These are phyloP conservation scores for Solea solea DNA, from an alignment of 2,113 vertebrate species.

Conservation along the genomic window DNA sequence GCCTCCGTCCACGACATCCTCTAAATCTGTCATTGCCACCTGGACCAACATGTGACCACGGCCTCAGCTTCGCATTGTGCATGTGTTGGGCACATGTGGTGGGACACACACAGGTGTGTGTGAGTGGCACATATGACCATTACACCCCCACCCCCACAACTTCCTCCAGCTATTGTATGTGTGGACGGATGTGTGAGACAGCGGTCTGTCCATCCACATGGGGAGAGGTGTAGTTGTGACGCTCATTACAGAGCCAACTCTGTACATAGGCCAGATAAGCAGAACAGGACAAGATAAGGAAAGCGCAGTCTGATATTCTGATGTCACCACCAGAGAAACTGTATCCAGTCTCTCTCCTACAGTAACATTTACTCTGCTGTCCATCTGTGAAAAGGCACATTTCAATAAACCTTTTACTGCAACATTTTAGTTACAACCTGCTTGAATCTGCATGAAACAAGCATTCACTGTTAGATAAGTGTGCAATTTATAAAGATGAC, in stretches of 20 bases:
- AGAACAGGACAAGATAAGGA: conserved; percentile 82
- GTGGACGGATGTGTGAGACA: conserved; percentile 83
- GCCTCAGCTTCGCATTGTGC: conserved; percentile 32
- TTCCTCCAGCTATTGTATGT: conserved; percentile 37
- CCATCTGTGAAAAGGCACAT: conserved; percentile 10
- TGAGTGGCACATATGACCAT: conserved; percentile 14
- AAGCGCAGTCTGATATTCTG: conserved; percentile 63
- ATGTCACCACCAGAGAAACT: conserved; percentile 56
- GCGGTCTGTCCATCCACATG: conserved; percentile 81
- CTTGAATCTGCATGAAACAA: not conserved
- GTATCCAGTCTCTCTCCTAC: conserved; percentile 23
- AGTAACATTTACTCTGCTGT: conserved; percentile 26
- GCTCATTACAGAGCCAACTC: conserved; percentile 72
- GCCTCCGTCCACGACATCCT: conserved; percentile 94
- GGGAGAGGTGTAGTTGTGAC: conserved; percentile 71
- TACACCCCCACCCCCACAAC: conserved; percentile 17
- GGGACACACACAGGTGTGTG: conserved; percentile 45
- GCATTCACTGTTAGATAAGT: too few species aligned
- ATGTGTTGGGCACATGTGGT: conserved; percentile 49
- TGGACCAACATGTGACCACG: conserved; percentile 86
- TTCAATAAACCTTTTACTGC: not conserved
- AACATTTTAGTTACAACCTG: too few species aligned
- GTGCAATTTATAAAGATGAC: too few species aligned
- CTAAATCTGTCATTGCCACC: conserved; percentile 99
- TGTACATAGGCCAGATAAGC: conserved; percentile 82